Base-by-base conservation (phyloP, 2,888 invertebrate genomes). In the Microctonus hyperodae region DNA sequence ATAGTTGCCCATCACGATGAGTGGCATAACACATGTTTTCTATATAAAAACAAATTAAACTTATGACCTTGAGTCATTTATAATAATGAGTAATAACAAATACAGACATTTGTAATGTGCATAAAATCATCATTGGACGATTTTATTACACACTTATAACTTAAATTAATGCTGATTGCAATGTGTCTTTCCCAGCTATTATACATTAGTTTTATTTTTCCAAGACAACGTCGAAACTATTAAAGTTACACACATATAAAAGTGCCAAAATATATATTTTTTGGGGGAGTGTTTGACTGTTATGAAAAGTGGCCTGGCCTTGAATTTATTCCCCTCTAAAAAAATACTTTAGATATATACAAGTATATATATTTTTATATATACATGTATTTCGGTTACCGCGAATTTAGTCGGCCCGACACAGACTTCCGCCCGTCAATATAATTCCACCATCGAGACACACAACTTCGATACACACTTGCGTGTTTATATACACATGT, bases 351-450 rank as follows among this genome's bases (percentile, higher is more conserved):
- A 60, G 50, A 51, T 28, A 28, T 28, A 28, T 28, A 28, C 7
- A 28, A 5, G 7, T 28, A 7, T 28, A n/a, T n/a, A n/a, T n/a
- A n/a, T n/a, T n/a, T n/a, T n/a, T n/a, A n/a, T n/a, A n/a, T n/a
- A n/a, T n/a, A n/a, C 35, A 55, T 55, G 33, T 28, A 28, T 28
- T 55, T 55, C 55, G 51, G 33, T 62, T 58, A 51, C 62, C 56
- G 40, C 50, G 53, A 67, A 67, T 62, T 60, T 48, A n/a, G 60
- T 67, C 58, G 58, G 53, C 63, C 40, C 67, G 23, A 62, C 67
- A 44, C 61, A 67, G 51, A 63, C 67, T 67, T 67, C 62, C 62
- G 67, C 51, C 57, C 50, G 40, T 57, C 23, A 50, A 66, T 64
- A 64, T 57, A 66, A 66, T 66, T 62, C 56, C 20, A 57, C 50